Evolutionary conservation across 1,140 invertebrate genomes (phyloP), one percentile per base, ranked within the genome.

Genomic region (Bactericera cockerelli): DNA sequence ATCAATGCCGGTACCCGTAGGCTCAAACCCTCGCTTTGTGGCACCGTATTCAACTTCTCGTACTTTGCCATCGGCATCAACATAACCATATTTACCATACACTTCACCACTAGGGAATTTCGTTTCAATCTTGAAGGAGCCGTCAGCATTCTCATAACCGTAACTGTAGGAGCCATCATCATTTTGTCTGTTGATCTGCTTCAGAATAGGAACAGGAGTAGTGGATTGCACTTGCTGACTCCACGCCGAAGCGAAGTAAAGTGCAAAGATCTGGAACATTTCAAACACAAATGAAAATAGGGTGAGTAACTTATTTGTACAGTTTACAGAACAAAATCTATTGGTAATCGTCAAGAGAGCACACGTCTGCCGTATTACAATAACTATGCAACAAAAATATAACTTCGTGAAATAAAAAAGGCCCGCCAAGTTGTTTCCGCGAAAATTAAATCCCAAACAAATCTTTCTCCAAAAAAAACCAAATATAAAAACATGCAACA

Each of bases 101-200:
- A 90, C 83, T 65, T 89, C 86, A 0, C 87, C 86, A 22, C 79
- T 83, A 0, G 84, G 78, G 63, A 86, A 86, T 68, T 88, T 89
- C 1, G 86, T 89, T 70, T 94, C 89, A 60, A 93, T 90, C 71
- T 93, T 93, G 75, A 89, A 92, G 25, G 86, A 84, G n/a, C 89
- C 89, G 67, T 93, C 88, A 0, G 86, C 89, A 0, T 79, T 86
- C 70, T 93, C 88, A 68, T 90, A 93, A 0, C 89, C 90, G 66
- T 86, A 91, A 63, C 82, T 87, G 71, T 89, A 89, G 19, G 84
- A 87, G 0, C 87, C 87, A 63, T 90, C 87, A 56, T 88, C 86
- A 67, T 89, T 90, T 68, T 86, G 83, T 60, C 78, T 76, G 71
- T 79, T 82, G 67, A 84, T 81, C 68, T 83, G 81, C 66, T 83